Base-by-base conservation (phyloP, 2,797 vertebrate species). In the Danio aesculapii region DNA sequence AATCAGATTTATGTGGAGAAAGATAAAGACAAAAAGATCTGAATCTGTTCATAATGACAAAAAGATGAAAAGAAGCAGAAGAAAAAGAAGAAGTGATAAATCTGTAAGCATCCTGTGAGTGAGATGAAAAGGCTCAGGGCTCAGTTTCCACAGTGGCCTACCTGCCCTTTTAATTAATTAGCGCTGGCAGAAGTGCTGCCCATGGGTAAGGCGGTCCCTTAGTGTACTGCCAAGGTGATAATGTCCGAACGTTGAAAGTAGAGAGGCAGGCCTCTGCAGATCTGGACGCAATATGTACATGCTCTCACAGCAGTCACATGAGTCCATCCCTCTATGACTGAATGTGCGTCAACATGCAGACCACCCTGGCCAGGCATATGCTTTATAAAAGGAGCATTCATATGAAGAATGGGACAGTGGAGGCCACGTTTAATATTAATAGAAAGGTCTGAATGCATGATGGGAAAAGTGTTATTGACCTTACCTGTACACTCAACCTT, bases 151-250 rank as follows among this genome's bases (percentile, higher is more conserved):
- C 91, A 92, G 92, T 92, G 92, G 92, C 92, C 92, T 92, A 89
- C 90, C 90, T 94, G 93, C 92, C 94, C 94, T 92, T 93, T 94
- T 95, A 95, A 95, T 95, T 95, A 95, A 95, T 95, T 94, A 95
- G 93, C 90, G 87, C 91, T 92, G 90, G 93, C 91, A 94, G 92
- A 92, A 92, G 89, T 87, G 81, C 73, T 83, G 81, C 90, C 89
- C 91, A 91, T 90, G 85, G 79, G 92, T 89, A 90, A 85, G 85
- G 83, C 83, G 75, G 90, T 84, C 81, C 92, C 93, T 91, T 90
- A 88, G 94, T 91, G 92, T 88, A 92, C 90, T 87, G 89, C 91
- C 93, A 95, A 95, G 94, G 94, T 95, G 93, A 95, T 92, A 88
- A 94, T 94, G 92, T 95, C 93, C 93, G 92, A 87, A 93, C 92